Percentiles rank a stretch among this genome's conserved stretches.
These are phyloP conservation scores for Micoletzkya japonica DNA, from an alignment of 2,888 invertebrate genomes.

Conservation along the genomic window DNA sequence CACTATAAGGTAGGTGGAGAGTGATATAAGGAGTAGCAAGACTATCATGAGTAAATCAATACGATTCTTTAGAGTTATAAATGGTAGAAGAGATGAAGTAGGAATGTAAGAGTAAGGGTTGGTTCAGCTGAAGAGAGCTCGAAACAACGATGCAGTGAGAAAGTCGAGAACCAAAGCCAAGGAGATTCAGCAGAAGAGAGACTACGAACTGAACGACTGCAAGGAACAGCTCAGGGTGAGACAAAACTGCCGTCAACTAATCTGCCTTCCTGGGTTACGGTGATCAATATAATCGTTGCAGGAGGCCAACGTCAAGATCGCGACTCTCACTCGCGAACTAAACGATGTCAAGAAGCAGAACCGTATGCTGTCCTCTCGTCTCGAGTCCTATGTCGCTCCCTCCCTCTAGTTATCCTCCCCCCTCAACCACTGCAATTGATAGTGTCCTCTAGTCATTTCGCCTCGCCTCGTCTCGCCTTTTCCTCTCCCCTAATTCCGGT, in stretches of 20 bases:
- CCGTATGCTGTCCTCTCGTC: not conserved
- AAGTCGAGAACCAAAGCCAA: constrained; percentile 42
- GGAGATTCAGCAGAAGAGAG: constrained; percentile 22
- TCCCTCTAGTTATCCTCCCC: not conserved
- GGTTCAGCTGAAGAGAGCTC: constrained; percentile 35
- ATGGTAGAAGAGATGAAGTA: no score
- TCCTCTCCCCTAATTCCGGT: not conserved
- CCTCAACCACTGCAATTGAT: constrained; percentile 4
- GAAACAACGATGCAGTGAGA: constrained; percentile 48
- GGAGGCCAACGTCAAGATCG: not conserved
- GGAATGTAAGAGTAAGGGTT: not conserved
- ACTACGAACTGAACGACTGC: not conserved
- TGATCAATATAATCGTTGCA: not conserved
- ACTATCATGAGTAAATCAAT: no score
- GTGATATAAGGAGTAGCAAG: not conserved
- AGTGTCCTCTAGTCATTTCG: not conserved
- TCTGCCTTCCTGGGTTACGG: not conserved
- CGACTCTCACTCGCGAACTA: no score
- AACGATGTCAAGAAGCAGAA: no score
- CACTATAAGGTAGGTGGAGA: constrained; percentile 30
- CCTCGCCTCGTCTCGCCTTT: not conserved
- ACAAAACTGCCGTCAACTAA: no score
- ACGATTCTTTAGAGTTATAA: not conserved
- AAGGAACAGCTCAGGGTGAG: no score
- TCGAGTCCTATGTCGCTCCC: not conserved